Conservation (phyloP, 1,140 invertebrate genomes). For the Bombus sibiricus region DNA sequence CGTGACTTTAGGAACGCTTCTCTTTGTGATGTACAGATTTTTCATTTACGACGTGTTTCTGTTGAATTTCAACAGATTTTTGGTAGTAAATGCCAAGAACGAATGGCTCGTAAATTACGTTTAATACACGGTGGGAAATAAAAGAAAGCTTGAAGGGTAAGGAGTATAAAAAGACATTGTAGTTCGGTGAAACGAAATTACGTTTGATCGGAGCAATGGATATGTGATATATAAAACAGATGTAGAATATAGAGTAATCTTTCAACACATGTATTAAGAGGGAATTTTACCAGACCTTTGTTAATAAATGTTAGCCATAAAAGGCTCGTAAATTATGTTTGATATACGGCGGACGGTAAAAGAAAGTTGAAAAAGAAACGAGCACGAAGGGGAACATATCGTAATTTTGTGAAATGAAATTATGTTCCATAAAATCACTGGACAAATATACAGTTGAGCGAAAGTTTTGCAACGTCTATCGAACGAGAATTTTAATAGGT, state of each 20-base stretch:
- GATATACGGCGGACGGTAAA: background rate
- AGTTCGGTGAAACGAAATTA: background rate
- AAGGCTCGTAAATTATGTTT: background rate
- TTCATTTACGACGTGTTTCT: background rate
- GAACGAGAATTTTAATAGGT: background rate
- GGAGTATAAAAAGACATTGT: background rate
- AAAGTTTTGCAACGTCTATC: background rate
- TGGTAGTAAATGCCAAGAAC: background rate
- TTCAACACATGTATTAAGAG: no score
- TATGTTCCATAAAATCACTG: background rate
- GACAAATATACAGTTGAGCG: background rate
- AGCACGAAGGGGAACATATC: background rate
- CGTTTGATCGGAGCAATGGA: background rate
- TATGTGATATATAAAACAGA: no score
- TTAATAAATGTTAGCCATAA: no score
- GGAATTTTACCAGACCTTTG: no score
- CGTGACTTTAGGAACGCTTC: constrained; percentile 15
- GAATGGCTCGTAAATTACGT: background rate
- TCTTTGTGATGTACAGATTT: background rate
- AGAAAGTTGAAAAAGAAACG: background rate
- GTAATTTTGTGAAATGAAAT: background rate
- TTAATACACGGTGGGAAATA: background rate
- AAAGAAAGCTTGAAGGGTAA: background rate
- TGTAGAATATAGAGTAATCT: no score
- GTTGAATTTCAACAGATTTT: background rate